Conservation (phyloP, 2,113 vertebrate genomes). For the Gambusia affinis region DNA sequence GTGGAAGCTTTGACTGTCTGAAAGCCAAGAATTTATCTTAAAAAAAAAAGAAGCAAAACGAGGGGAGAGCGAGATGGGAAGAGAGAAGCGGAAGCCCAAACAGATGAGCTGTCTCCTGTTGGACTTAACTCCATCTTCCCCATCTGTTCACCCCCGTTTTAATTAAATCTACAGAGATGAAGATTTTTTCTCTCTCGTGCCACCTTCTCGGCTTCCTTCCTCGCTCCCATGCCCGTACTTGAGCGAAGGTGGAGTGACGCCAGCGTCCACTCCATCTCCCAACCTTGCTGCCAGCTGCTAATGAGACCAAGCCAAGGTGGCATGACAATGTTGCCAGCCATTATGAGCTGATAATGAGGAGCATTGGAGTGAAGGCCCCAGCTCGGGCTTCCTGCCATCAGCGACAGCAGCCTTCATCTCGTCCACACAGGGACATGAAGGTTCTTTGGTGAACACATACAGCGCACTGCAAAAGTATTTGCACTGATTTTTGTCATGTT, state of each 20-base stretch:
- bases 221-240: slow-evolving; percentile 78
- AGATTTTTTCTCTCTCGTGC: slow-evolving; percentile 71
- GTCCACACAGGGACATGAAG: slow-evolving; percentile 28
- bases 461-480: slow-evolving; percentile 2
- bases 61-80: slow-evolving; percentile 39
- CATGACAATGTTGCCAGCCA: slow-evolving; percentile 82
- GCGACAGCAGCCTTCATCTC: slow-evolving; percentile 48
- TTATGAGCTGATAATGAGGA: slow-evolving; percentile 95
- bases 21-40: slow-evolving; percentile 88
- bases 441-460: slow-evolving; percentile 20
- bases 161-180: slow-evolving; percentile 99
- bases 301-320: slow-evolving; percentile 84
- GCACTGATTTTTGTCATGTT: not conserved
- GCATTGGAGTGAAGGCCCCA: slow-evolving; percentile 82
- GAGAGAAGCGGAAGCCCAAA: slow-evolving; percentile 80
- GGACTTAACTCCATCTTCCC: slow-evolving; percentile 91
- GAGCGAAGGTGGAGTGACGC: slow-evolving; percentile 81
- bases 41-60: slow-evolving; percentile 48
- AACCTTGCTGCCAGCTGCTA: slow-evolving; percentile 91
- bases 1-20: slow-evolving; percentile 74
- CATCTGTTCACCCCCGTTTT: slow-evolving; percentile 97
- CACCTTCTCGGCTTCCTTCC: slow-evolving; percentile 70
- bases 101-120: slow-evolving; percentile 93
- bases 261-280: slow-evolving; percentile 90
- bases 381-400: slow-evolving; percentile 71